A percentile compares a stretch with the other conserved stretches of the same genome.
Evolutionary conservation across 2,888 invertebrate species (phyloP).

Genomic region (Nezara viridula): DNA sequence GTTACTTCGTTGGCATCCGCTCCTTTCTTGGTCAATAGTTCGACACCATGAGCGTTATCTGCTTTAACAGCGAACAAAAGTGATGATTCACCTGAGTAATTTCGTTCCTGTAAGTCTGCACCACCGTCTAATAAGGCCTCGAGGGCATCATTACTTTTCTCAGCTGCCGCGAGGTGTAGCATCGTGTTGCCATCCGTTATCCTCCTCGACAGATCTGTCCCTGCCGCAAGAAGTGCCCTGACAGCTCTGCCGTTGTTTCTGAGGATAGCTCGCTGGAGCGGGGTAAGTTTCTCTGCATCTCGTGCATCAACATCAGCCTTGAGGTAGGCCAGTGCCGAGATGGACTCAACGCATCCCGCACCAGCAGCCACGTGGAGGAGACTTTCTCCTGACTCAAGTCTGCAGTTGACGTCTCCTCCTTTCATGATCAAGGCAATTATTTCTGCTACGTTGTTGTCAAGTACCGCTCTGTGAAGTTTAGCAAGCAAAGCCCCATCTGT

Average conservation of each 20-base stretch:
- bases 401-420: conserved; percentile 31
- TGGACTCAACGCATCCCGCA: not conserved
- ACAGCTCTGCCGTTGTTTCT: conserved; percentile 1
- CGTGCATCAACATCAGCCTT: not conserved
- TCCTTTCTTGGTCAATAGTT: conserved; percentile 2
- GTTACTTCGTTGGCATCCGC: conserved; percentile 3
- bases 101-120: not conserved
- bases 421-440: conserved; percentile 22
- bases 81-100: not conserved
- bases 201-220: not conserved
- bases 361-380: conserved; percentile 22
- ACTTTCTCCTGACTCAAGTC: not conserved
- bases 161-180: conserved; percentile 1
- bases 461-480: not conserved
- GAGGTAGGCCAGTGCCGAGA: not conserved
- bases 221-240: not conserved
- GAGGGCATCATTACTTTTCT: conserved; percentile 12
- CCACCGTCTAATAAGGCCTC: not conserved
- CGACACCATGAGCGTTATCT: conserved; percentile 20
- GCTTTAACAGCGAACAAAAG: not conserved
- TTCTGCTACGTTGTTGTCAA: not conserved
- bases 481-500: not conserved
- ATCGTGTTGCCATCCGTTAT: conserved; percentile 9
- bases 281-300: not conserved
- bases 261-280: conserved; percentile 26